Evolutionary conservation across 2,113 vertebrate genomes (phyloP).

Genomic region (Zosterops lateralis): DNA sequence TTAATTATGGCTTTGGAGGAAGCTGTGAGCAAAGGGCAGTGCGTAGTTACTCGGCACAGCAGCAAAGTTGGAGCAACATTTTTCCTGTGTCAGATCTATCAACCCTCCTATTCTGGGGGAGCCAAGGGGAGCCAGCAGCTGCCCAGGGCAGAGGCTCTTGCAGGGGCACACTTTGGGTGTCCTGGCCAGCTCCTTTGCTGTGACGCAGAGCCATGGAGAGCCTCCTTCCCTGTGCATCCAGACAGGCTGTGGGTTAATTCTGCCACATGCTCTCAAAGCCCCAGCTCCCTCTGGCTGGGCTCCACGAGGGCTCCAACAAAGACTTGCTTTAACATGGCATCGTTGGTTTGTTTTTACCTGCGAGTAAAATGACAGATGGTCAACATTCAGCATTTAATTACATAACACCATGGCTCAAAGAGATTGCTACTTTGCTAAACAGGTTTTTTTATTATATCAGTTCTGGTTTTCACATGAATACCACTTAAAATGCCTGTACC

Average conservation of each 20-base stretch:
- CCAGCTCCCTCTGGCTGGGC: neutral
- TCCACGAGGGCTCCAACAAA: neutral
- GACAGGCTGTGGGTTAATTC: neutral
- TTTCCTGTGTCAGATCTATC: neutral
- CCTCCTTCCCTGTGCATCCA: neutral
- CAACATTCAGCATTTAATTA: slow-evolving; percentile 58
- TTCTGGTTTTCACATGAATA: slow-evolving; percentile 46
- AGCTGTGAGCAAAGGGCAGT: slow-evolving; percentile 16
- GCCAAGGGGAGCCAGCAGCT: neutral
- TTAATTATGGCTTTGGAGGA: slow-evolving; percentile 54
- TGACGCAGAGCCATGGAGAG: neutral
- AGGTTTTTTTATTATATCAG: slow-evolving; percentile 26
- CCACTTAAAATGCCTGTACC: slow-evolving; percentile 1
- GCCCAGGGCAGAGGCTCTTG: neutral
- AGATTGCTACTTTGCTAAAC: slow-evolving; percentile 19
- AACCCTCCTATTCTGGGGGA: neutral
- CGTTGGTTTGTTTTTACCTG: slow-evolving; percentile 17
- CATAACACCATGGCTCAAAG: slow-evolving; percentile 20
- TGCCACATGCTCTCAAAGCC: neutral
- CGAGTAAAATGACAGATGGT: slow-evolving; percentile 51
- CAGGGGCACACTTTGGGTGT: neutral
- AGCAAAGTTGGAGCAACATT: neutral
- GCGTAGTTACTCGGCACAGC: neutral
- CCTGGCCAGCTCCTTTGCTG: neutral
- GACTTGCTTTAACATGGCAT: neutral